phyloP scores from a whole-genome alignment of 2,113 vertebrate species.

The Salvelinus alpinus region DNA sequence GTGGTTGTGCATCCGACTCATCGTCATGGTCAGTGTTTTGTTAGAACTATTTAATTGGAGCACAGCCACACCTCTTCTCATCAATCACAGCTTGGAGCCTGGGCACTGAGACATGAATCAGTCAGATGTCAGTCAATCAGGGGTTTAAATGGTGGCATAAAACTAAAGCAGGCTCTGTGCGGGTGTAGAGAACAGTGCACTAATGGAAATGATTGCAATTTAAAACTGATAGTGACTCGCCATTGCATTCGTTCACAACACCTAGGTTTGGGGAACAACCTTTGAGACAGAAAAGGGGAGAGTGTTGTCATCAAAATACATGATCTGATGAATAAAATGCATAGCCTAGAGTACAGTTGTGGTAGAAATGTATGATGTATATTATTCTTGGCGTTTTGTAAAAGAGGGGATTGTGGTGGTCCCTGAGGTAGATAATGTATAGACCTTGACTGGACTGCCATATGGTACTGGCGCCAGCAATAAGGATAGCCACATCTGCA shows the following conservation, averaged over 20 bases:
- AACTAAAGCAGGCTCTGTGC: neutral
- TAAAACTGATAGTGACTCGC: conserved; percentile 46
- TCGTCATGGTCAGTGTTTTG: neutral
- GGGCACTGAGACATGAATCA: conserved; percentile 50
- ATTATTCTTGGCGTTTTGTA: conserved; percentile 50
- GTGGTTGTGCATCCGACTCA: conserved; percentile 6
- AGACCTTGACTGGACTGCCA: conserved; percentile 48
- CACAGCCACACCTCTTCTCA: conserved; percentile 14
- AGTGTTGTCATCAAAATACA: neutral
- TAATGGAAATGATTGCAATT: too few relatives aligned
- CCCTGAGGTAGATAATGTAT: neutral
- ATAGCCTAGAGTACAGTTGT: neutral
- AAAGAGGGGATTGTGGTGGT: conserved; percentile 42
- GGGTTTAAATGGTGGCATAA: neutral
- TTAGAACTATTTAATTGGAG: conserved; percentile 40
- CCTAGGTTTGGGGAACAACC: conserved; percentile 53
- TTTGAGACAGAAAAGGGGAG: conserved; percentile 42
- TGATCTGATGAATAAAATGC: neutral
- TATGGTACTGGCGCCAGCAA: conserved; percentile 42
- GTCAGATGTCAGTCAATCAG: neutral
- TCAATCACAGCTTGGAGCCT: conserved; percentile 42
- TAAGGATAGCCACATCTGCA: conserved; percentile 54
- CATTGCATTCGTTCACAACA: conserved; percentile 44
- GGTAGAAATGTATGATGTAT: neutral
- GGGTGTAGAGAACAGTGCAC: neutral